Base-by-base conservation (phyloP, 92 coral and sea anemone genomes). In the Epizoanthus scotinus region DNA sequence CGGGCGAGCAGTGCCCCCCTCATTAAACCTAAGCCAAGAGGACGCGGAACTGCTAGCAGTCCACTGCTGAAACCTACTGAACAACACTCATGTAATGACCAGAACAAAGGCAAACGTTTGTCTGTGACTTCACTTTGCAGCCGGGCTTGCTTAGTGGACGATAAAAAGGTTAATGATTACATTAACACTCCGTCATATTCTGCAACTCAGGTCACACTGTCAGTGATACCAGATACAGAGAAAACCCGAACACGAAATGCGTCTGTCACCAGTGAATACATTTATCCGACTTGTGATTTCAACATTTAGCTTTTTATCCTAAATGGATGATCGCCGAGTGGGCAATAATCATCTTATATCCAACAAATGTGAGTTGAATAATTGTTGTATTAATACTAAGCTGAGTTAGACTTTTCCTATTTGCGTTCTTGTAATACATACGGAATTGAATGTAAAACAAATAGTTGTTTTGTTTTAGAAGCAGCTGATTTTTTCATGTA, bases 271-370 rank as follows among this genome's bases (percentile, higher is more conserved):
- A 71, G 78, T 71, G 78, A 71, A 53, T 71, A 71, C 15, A 29
- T 71, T 71, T 71, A 71, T 49, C 78, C 78, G 29, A 24, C 78
- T 6, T 71, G 78, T 27, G 78, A 71, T 13, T 71, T 27, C 47
- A 71, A 64, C 44, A 12, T 28, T 71, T 18, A 71, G 44, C 52
- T 47, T 47, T 47, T n/a, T n/a, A n/a, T n/a, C n/a, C n/a, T n/a
- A n/a, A n/a, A n/a, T n/a, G n/a, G n/a, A n/a, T n/a, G n/a, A n/a
- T n/a, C n/a, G n/a, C n/a, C n/a, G n/a, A 42, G 50, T 42, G 0
- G 50, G 50, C 50, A 9, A 42, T 42, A 42, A 42, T 42, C 0
- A 9, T 42, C 50, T 42, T 9, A 42, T 3, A 42, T 42, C 50
- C 50, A 42, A 42, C 50, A 42, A 3, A 13, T 42, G 50, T 42